Evolutionary conservation across 37 sponge, comb jelly and placozoan species (phyloP).

Genomic region (Geodia barretti): DNA sequence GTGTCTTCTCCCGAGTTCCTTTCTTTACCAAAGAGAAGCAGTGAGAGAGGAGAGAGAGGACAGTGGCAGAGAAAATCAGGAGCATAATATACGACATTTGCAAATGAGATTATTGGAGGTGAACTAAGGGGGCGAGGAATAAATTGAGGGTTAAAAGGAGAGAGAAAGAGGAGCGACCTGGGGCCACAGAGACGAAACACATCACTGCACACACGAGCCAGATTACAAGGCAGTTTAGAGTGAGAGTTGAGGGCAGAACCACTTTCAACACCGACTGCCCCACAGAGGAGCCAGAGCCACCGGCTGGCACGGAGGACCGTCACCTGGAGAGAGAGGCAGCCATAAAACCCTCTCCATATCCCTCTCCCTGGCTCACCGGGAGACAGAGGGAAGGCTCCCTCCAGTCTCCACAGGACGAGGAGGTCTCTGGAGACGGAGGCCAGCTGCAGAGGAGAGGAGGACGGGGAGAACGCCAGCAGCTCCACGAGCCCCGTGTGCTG

Average conservation of each 20-base stretch:
- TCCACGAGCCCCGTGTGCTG: conserved; percentile 1
- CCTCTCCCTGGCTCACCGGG: background rate
- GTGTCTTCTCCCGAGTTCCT: conserved; percentile 43
- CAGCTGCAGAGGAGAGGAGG: conserved; percentile 26
- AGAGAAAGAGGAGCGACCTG: no score
- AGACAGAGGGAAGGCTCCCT: background rate
- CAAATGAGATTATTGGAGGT: no score
- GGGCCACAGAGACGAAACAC: no score
- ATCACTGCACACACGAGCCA: no score
- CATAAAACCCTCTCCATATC: no score
- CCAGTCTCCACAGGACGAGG: conserved; percentile 65
- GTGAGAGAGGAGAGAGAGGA: no score
- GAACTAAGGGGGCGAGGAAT: no score
- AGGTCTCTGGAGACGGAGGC: conserved; percentile 58
- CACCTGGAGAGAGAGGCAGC: background rate
- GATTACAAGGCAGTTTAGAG: no score
- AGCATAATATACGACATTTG: no score
- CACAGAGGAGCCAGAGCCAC: background rate
- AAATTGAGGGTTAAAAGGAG: no score
- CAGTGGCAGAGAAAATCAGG: no score
- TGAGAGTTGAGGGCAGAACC: conserved; percentile 10
- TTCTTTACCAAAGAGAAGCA: no score
- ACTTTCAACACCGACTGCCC: background rate
- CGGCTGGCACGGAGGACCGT: background rate
- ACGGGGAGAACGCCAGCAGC: background rate